Base-by-base conservation (phyloP, 1,140 invertebrate species). In the Coptotermes formosanus region DNA sequence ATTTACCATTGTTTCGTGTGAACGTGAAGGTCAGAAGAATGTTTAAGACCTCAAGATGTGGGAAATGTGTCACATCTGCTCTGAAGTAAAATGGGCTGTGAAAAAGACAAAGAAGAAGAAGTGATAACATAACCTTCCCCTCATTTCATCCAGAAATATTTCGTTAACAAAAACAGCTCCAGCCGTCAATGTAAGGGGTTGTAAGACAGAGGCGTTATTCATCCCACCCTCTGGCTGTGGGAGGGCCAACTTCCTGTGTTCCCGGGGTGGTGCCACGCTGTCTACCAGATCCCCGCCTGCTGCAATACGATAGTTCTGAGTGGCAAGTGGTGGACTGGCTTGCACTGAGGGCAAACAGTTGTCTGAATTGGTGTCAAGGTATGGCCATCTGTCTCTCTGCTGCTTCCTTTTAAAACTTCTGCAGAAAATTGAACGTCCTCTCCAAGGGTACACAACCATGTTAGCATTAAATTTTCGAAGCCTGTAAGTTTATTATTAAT, bases 81-180 rank as follows among this genome's bases (percentile, higher is more conserved):
- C 64, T 75, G 64, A 25, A 9, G 14, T 75, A 30, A 75, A 75
- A 75, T 55, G 52, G 19, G 52, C 52, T 55, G 19, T 55, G 19
- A 55, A 55, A 55, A 55, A 55, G 38, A 38, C 38, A 38, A 38
- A 48, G 14, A 48, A 0, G 14, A 75, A 75, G n/a, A 75, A 75
- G 64, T 30, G n/a, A 75, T 75, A 75, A 75, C 64, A n/a, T 75
- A 75, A 75, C 64, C 64, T 75, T 75, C n/a, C 64, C 64, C n/a
- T 75, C 64, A 75, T 75, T 75, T 75, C 64, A 75, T 75, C 64
- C 64, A 75, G 64, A 75, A 75, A 75, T 75, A 75, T 75, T 75
- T 75, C 64, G 25, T 75, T 75, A 75, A 75, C 64, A 75, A 75
- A 75, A 75, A 75, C 64, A 75, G 64, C n/a, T 25, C 64, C 64